Percentiles rank a stretch among this genome's conserved stretches.
Conservation (phyloP, 2,797 vertebrate genomes). For the Gephyroberyx darwinii region DNA sequence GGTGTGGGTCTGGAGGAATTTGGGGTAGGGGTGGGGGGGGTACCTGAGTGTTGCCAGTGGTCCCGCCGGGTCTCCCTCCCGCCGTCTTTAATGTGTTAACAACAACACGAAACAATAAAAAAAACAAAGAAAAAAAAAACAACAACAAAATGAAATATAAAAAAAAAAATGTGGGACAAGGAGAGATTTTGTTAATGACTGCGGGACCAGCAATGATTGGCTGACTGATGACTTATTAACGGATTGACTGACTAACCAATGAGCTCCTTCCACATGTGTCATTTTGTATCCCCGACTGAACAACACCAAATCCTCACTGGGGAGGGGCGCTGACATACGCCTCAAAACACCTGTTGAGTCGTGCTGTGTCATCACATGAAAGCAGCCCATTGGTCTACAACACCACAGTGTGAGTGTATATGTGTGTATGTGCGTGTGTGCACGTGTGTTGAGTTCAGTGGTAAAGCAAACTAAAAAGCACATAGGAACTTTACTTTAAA, state of each 20-base stretch:
- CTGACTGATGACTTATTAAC: slow-evolving; percentile 17
- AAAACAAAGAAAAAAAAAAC: slow-evolving; percentile 54
- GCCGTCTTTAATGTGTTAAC: slow-evolving; percentile 79
- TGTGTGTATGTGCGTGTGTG: not conserved
- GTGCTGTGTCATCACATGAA: not conserved
- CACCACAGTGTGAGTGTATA: slow-evolving; percentile 38
- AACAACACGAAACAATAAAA: slow-evolving; percentile 51
- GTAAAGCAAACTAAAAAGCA: slow-evolving; percentile 46
- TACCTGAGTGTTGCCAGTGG: slow-evolving; percentile 86
- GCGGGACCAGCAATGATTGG: slow-evolving; percentile 57
- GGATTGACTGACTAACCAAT: slow-evolving; percentile 16
- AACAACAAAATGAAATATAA: slow-evolving; percentile 55
- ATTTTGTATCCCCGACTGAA: slow-evolving; percentile 7
- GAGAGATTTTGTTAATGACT: slow-evolving; percentile 74
- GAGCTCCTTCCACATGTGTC: slow-evolving; percentile 21
- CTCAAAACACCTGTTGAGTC: not conserved
- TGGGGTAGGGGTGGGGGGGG: slow-evolving; percentile 36
- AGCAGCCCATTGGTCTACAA: slow-evolving; percentile 21
- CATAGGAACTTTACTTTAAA: slow-evolving; percentile 67
- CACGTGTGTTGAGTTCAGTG: slow-evolving; percentile 17
- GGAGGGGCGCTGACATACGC: not conserved
- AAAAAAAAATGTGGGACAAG: slow-evolving; percentile 67
- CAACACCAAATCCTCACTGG: not conserved
- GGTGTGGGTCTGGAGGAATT: slow-evolving; percentile 24
- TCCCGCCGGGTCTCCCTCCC: slow-evolving; percentile 84